Base-by-base conservation (phyloP, 2,888 invertebrate genomes). In the Scaptodrosophila latifasciaeformis region DNA sequence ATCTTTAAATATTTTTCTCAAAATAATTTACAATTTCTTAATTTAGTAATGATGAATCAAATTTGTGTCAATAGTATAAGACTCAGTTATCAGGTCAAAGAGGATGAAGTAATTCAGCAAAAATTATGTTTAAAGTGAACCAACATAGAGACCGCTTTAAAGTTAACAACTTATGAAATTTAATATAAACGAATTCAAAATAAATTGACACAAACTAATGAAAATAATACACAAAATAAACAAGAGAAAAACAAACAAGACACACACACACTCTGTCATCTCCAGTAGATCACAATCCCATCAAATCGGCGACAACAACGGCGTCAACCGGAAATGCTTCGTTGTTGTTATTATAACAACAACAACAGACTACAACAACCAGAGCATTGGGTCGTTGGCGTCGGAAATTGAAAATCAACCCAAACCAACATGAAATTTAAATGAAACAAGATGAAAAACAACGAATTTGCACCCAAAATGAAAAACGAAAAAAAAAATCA, bases 331-430 rank as follows among this genome's bases (percentile, higher is more conserved):
- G 72, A 72, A 72, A 59, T 62, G 65, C 59, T 70, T 72, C 77
- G 70, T 72, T 72, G 77, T 72, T 72, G 70, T 63, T 70, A 58
- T 58, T 45, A 54, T 18, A 51, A 12, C 39, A 43, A 17, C 54
- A 55, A 35, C 40, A 54, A 55, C 47, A 58, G 5, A 55, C 46
- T 53, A 56, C 46, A 55, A 49, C 13, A 47, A 53, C 34, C 44
- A 46, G 2, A 54, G 42, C 18, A 21, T 2, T 40, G 10, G 17
- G 10, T 13, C 43, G 59, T 61, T 54, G 67, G 63, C 77, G 65
- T 67, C 72, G 72, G 72, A 72, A 72, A 72, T 72, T 72, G 77
- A 72, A 72, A 72, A 72, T 77, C 77, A 72, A 76, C 77, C 72
- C 62, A 63, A 76, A 70, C 72, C 77, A 62, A 70, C 76, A 65